A percentile compares a stretch with the other conserved stretches of the same genome.
Conservation (phyloP, 1,140 invertebrate species). For the Tenebrio molitor region DNA sequence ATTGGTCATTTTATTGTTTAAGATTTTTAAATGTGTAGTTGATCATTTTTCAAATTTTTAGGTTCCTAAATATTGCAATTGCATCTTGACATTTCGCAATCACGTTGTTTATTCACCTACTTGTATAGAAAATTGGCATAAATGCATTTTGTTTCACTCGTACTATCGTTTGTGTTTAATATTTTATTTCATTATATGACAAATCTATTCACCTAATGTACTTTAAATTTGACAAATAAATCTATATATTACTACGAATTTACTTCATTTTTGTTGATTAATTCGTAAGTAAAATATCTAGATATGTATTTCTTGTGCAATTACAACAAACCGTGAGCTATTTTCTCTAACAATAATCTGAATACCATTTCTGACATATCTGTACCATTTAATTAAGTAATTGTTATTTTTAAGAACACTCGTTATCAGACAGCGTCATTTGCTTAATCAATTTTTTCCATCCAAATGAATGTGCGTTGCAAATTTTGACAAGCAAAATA, state of each 20-base stretch:
- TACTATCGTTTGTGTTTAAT: slow-evolving; percentile 42
- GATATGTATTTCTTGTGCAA: too few relatives aligned
- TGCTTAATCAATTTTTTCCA: too few relatives aligned
- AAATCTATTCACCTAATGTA: slow-evolving; percentile 46
- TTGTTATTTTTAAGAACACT: too few relatives aligned
- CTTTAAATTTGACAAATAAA: slow-evolving; percentile 47
- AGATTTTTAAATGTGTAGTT: slow-evolving; percentile 36
- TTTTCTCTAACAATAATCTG: too few relatives aligned
- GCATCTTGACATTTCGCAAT: slow-evolving; percentile 28
- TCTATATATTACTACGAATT: slow-evolving; percentile 49
- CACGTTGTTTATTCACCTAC: slow-evolving; percentile 15
- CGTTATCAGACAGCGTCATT: too few relatives aligned
- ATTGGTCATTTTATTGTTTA: slow-evolving; percentile 42
- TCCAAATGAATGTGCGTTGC: too few relatives aligned
- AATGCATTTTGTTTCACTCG: slow-evolving; percentile 35
- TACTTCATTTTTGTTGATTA: too few relatives aligned
- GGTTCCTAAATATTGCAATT: slow-evolving; percentile 34
- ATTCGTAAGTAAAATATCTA: too few relatives aligned
- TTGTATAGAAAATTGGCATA: slow-evolving; percentile 29
- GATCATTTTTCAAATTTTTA: slow-evolving; percentile 18
- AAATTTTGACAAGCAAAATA: too few relatives aligned
- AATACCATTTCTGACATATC: too few relatives aligned
- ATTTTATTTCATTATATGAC: slow-evolving; percentile 44
- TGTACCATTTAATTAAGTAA: too few relatives aligned
- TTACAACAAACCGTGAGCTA: too few relatives aligned